Conservation (phyloP, 2,888 invertebrate species). For the Elysia crispata region DNA sequence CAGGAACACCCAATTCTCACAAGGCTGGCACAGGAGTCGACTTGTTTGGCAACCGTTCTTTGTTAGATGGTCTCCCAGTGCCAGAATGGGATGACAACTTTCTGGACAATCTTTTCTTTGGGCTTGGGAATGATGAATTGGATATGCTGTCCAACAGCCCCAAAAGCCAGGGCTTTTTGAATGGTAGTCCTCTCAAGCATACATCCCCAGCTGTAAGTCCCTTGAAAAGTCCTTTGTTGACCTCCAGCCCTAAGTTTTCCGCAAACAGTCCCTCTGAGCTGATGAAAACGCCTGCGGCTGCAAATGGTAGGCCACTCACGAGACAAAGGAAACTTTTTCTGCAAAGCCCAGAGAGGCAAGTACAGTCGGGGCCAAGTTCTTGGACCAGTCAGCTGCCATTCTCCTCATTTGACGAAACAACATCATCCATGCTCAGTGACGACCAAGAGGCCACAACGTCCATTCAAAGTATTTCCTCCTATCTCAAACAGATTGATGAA, state of each 20-base stretch:
- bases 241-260: constrained; percentile 38
- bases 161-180: constrained; percentile 39
- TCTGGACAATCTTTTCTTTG: constrained; percentile 44
- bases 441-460: constrained; percentile 40
- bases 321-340: constrained; percentile 41
- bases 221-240: constrained; percentile 42
- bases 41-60: constrained; percentile 47
- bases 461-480: constrained; percentile 45
- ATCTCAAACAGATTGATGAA: constrained; percentile 40
- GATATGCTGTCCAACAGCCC: constrained; percentile 42
- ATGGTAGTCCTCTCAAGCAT: constrained; percentile 32
- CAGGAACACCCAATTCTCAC: constrained; percentile 42
- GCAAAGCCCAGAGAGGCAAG: constrained; percentile 41
- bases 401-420: constrained; percentile 33
- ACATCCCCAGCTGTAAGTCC: constrained; percentile 37
- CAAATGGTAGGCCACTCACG: constrained; percentile 34
- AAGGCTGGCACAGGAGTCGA: constrained; percentile 38
- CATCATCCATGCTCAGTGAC: constrained; percentile 45
- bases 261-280: constrained; percentile 30
- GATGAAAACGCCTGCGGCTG: constrained; percentile 24
- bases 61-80: constrained; percentile 41
- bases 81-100: constrained; percentile 50
- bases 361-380: not conserved
- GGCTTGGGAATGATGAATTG: constrained; percentile 42
- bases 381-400: constrained; percentile 33